Evolutionary conservation across 2,797 vertebrate species (phyloP), one percentile per base, ranked within the genome.

Genomic region (Pelodytes ibericus): DNA sequence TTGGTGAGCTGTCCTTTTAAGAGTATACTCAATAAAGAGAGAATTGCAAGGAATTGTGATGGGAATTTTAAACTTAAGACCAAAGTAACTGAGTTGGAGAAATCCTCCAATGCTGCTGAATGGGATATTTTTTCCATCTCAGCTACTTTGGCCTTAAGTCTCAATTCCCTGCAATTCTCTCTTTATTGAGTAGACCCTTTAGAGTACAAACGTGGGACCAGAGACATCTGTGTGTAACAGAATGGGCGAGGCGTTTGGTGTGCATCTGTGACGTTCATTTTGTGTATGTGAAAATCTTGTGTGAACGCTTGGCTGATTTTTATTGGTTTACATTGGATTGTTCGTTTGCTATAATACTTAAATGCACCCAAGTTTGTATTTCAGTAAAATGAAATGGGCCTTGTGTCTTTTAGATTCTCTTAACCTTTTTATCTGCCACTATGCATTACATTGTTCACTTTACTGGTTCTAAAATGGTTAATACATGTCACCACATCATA

Each of bases 401-500:
- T 33, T 60, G 53, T 60, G 62, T 65, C 64, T 61, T 20, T 75
- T 61, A 41, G 29, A 51, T 53, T 47, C 30, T 62, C 41, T 61
- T 75, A 16, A 53, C 49, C 18, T 53, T 53, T 53, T 11, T 26
- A 27, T 44, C 3, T 44, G 41, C 11, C 6, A 44, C 15, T 58
- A 27, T 53, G 49, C 20, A 24, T 6, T 20, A 3, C 16, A 11
- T 53, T 53, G n/a, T 22, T 22, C 49, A 53, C 20, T 24, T 16
- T 20, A 4, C 58, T 31, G 29, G 18, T 2, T 30, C 13, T 61
- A 11, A 2, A 10, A 16, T 9, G 59, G 59, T 30, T 65, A 71
- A 77, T 77, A 77, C 18, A 47, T 75, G 67, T 76, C 53, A 70
- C 47, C 58, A 70, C 60, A 76, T 70, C 25, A 36, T 66, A 63